These are phyloP conservation scores for Montifringilla adamsi DNA, from an alignment of 2,113 vertebrate species.

Conservation along the genomic window DNA sequence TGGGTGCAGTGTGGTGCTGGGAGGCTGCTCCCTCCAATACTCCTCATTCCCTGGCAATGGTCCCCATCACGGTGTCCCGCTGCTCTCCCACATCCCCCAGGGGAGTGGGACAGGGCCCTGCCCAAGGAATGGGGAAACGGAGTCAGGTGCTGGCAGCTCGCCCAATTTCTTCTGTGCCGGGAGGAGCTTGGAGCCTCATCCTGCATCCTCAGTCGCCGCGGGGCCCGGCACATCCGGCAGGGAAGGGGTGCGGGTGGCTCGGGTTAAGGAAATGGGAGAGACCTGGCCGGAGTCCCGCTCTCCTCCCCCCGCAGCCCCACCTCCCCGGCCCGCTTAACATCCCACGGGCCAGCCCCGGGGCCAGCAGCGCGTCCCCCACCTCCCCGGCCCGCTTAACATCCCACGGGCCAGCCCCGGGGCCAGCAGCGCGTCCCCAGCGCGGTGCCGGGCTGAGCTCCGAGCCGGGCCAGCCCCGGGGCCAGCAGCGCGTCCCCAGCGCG, in stretches of 20 bases:
- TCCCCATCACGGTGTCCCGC: background rate
- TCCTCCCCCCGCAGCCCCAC: background rate
- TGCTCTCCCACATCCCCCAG: background rate
- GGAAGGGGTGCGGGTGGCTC: conserved; percentile 32
- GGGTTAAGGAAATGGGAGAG: conserved; percentile 46
- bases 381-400: background rate
- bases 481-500: background rate
- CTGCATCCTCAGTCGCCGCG: background rate
- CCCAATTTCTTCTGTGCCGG: background rate
- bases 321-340: no score
- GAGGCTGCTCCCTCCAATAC: background rate
- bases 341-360: no score
- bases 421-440: background rate
- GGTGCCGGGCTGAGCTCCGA: background rate
- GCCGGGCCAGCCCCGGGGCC: background rate
- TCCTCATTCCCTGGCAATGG: background rate
- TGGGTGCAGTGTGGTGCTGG: rapidly evolving
- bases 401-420: rapidly evolving
- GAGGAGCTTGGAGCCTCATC: background rate
- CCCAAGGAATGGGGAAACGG: background rate
- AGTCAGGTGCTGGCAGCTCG: background rate
- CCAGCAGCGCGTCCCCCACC: background rate
- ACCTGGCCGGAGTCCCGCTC: background rate
- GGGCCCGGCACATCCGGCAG: background rate
- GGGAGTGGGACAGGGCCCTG: background rate